These are phyloP conservation scores for Antrozous pallidus DNA, from an alignment of 2,797 vertebrate species.

Conservation along the genomic window DNA sequence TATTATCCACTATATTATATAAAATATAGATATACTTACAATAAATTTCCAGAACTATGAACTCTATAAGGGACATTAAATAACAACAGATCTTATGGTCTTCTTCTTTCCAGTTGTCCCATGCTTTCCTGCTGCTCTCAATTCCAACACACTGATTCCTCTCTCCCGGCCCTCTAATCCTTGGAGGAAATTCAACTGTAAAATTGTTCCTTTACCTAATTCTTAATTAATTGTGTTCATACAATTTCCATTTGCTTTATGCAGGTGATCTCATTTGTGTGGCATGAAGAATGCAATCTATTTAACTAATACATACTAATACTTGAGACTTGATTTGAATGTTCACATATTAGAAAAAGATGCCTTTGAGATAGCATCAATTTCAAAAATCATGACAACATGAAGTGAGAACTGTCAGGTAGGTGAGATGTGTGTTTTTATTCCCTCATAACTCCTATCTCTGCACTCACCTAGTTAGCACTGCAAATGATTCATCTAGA, in stretches of 20 bases:
- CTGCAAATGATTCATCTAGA: neutral
- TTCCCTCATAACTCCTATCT: neutral
- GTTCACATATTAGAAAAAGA: slow-evolving; percentile 27
- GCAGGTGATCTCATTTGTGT: slow-evolving; percentile 35
- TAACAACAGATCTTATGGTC: too few relatives aligned
- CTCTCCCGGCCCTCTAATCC: neutral
- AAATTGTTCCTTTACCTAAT: neutral
- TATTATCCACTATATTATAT: neutral
- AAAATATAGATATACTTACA: neutral
- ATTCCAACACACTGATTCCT: neutral
- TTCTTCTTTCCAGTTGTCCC: neutral
- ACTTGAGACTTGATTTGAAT: neutral
- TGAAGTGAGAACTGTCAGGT: slow-evolving; percentile 12
- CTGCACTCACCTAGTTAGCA: neutral
- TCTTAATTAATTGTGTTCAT: neutral
- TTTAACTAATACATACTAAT: slow-evolving; percentile 50
- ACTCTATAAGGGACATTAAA: neutral
- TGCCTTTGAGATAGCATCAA: slow-evolving; percentile 26
- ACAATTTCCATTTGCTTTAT: slow-evolving; percentile 38
- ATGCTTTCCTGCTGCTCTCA: neutral
- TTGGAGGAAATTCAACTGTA: slow-evolving; percentile 41
- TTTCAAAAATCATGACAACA: slow-evolving; percentile 39
- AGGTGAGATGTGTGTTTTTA: neutral
- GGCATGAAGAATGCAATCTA: slow-evolving; percentile 50
- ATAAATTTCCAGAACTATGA: neutral